Base-by-base conservation (phyloP, 2,113 vertebrate species). In the Dipodomys ordii region DNA sequence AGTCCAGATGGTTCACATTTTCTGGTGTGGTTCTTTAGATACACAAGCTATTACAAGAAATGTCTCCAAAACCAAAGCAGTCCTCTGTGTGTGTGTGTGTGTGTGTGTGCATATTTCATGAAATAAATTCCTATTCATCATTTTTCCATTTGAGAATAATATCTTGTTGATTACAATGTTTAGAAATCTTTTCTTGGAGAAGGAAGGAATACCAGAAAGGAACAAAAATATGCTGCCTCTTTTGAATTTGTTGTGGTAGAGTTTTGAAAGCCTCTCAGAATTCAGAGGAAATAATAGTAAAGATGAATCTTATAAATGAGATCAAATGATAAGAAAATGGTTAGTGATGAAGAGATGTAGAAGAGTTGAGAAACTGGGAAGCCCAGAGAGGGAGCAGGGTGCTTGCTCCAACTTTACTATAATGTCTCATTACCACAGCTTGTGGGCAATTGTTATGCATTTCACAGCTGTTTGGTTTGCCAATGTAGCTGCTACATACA, bases 401-500 rank as follows among this genome's bases (percentile, higher is more conserved):
- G 68, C 69, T 90, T 92, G 93, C 78, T 77, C 44, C 74, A 88
- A 88, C 19, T 0, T 57, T 79, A n/a, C 82, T 67, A 13, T 90
- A 73, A 90, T 88, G 80, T 86, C 88, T 92, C 90, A 96, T 93
- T 90, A 93, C 49, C 64, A 65, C 81, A 88, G 44, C 28, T 91
- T 96, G 92, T 91, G 93, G 90, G 90, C 88, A 74, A 69, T 93
- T 94, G 80, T 88, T 88, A n/a, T 0, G 5, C 30, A 87, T 94
- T 78, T 57, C 83, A 94, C 94, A 97, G 88, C 57, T 95, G 90
- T 90, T 72, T 77, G 64, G 44, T 87, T 95, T 92, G 69, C 62
- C 77, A 86, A 44, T 94, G 49, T 87, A 97, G 90, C 90, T 96
- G 95, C 90, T 96, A 94, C 88, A 90, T 93, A 85, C 68, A 84